phyloP scores from a whole-genome alignment of 2,113 vertebrate species.

The Chlorodrepanis virens region DNA sequence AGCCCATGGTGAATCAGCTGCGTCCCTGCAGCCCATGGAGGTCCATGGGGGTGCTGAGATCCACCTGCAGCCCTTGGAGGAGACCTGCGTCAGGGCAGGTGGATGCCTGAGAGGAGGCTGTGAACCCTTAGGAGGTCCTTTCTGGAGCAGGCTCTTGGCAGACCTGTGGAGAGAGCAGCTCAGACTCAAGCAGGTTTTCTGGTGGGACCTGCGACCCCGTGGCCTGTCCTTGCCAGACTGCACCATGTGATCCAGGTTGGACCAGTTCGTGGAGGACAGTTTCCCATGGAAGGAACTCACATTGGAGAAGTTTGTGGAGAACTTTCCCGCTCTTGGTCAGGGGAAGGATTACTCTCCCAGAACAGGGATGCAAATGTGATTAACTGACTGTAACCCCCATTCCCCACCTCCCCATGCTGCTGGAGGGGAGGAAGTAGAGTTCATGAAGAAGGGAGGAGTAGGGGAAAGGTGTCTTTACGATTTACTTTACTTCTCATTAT shows the following conservation, averaged over 20 bases:
- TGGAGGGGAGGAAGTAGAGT: background rate
- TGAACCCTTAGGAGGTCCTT: background rate
- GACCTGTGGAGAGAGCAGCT: background rate
- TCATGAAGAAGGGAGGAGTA: background rate
- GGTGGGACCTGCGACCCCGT: too few species aligned
- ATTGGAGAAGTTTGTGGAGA: background rate
- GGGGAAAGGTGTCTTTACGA: background rate
- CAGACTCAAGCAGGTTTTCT: background rate
- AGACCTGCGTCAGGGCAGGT: fast-evolving
- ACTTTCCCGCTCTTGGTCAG: background rate
- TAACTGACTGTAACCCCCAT: background rate
- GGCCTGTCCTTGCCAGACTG: background rate
- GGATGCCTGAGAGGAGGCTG: background rate
- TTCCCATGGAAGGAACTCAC: background rate
- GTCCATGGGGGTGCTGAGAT: background rate
- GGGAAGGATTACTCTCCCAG: background rate
- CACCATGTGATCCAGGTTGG: too few species aligned
- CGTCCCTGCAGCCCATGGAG: background rate
- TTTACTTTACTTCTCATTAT: background rate
- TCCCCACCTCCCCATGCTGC: background rate
- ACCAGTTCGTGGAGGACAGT: background rate
- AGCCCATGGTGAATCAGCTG: background rate
- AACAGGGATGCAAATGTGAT: background rate
- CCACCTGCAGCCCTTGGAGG: fast-evolving
- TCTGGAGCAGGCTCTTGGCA: background rate